Conservation (phyloP, 2,888 invertebrate species). For the Nomada flava region DNA sequence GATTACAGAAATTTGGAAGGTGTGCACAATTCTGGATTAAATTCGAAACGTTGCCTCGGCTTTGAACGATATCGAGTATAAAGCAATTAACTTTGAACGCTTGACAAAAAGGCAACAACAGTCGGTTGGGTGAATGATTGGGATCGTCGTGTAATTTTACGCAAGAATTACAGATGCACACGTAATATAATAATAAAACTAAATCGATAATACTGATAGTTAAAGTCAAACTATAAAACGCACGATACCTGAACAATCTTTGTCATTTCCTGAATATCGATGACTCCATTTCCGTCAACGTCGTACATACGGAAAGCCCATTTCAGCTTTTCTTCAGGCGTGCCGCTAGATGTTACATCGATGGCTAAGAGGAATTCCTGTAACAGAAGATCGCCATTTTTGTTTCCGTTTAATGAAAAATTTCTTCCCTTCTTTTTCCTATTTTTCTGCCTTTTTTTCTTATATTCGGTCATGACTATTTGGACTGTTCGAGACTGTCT, state of each 20-base stretch:
- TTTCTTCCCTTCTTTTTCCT: neutral
- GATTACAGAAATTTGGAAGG: too few species aligned
- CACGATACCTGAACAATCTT: slow-evolving; percentile 97
- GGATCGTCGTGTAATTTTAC: too few species aligned
- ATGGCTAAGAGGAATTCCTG: slow-evolving; percentile 99
- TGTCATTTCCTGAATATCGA: slow-evolving; percentile 99
- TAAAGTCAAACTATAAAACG: neutral
- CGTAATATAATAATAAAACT: neutral
- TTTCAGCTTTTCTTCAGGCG: slow-evolving; percentile 98
- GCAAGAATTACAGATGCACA: too few species aligned
- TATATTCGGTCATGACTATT: too few species aligned
- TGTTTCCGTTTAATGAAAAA: neutral
- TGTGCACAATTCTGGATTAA: too few species aligned
- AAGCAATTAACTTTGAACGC: too few species aligned
- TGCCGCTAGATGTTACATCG: slow-evolving; percentile 98
- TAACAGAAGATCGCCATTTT: slow-evolving; percentile 82
- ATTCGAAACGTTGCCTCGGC: too few species aligned
- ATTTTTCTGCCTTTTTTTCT: too few species aligned
- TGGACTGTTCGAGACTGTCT: too few species aligned
- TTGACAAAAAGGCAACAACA: too few species aligned
- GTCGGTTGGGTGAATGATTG: too few species aligned
- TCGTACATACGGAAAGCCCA: slow-evolving; percentile 99
- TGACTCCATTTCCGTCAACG: slow-evolving; percentile 98
- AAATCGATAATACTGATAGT: neutral
- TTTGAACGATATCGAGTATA: too few species aligned